Base-by-base conservation (phyloP, 2,797 vertebrate genomes). In the Petrocephalus schoutedeni region DNA sequence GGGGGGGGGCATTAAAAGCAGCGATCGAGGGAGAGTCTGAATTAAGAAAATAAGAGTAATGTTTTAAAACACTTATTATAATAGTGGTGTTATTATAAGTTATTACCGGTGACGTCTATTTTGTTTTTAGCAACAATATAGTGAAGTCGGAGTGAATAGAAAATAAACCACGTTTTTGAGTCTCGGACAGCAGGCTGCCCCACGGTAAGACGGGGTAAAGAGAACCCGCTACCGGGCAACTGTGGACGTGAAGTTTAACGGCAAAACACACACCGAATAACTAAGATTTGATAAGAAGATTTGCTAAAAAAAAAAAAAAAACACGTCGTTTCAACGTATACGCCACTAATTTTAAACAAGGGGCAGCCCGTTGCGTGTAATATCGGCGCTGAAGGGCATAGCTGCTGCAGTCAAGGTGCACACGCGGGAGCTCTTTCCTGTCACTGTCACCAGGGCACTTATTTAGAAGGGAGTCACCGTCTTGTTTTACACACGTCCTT, bases 1-100 rank as follows among this genome's bases (percentile, higher is more conserved):
- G 41, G 41, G 41, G 53, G 16, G 58, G 58, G 21, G 14, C 16
- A 49, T 49, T 21, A 64, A 61, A n/a, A 86, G 58, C 9, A 21
- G 23, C 56, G 56, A 88, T 71, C 61, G 61, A 74, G 61, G 49
- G 83, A 88, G 61, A 88, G 67, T 74, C 45, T 28, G 61, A 21
- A 45, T 85, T 32, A 86, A 85, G 23, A 74, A 14, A 86, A 51
- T 49, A 49, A 32, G 58, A 41, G 32, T 59, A n/a, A 59, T 32
- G 23, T 45, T 86, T 57, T 32, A 28, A 57, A 16, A 36, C 84
- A 58, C 54, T 57, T 58, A n/a, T 21, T 45, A 59, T 56, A 85
- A 53, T 12, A 77, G 36, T 5, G 14, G 32, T 2, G 19, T 77
- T 45, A 16, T 41, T 41, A 49, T 77, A 41, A 19, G 41, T n/a